Evolutionary conservation across 2,888 invertebrate species (phyloP).

Genomic region (Aphodius sticticus): DNA sequence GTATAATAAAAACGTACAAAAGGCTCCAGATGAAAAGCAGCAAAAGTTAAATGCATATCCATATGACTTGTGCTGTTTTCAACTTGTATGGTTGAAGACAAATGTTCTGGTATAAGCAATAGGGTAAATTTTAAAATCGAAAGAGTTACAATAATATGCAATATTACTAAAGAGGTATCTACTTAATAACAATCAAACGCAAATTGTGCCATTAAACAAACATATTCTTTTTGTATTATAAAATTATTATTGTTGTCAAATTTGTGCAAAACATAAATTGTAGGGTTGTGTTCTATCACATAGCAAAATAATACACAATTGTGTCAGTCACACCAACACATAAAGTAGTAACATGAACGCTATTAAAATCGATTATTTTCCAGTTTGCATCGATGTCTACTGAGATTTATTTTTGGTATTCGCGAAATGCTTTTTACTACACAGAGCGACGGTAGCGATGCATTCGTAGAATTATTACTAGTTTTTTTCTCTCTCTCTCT

Average conservation of each 20-base stretch:
- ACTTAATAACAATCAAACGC: too few relatives aligned
- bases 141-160: too few relatives aligned
- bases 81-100: too few relatives aligned
- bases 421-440: neutral
- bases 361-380: neutral
- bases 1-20: too few relatives aligned
- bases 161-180: too few relatives aligned
- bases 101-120: too few relatives aligned
- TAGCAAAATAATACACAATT: neutral
- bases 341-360: neutral
- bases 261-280: neutral
- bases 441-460: conserved; percentile 7
- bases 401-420: neutral
- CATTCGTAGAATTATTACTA: conserved; percentile 42
- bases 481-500: conserved; percentile 45
- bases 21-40: too few relatives aligned
- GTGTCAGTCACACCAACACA: neutral
- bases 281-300: neutral
- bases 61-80: too few relatives aligned
- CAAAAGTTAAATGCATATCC: too few relatives aligned
- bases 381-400: neutral
- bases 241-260: neutral
- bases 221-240: too few relatives aligned
- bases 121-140: too few relatives aligned
- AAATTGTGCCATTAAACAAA: too few relatives aligned